These are phyloP conservation scores for Patella ulyssiponensis DNA, from an alignment of 2,888 invertebrate species.

Conservation along the genomic window DNA sequence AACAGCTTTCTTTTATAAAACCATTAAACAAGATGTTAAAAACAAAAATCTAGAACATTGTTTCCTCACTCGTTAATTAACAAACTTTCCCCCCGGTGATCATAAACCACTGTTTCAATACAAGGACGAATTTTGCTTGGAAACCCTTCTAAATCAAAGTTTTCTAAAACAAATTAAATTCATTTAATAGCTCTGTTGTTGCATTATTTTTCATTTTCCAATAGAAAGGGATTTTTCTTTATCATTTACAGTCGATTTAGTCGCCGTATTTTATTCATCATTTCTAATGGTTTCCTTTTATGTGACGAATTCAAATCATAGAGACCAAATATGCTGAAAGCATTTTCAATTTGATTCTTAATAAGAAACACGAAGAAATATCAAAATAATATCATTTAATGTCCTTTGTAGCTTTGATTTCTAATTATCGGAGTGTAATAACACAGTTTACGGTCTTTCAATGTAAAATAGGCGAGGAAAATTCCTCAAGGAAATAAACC, in stretches of 20 bases:
- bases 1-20: too few relatives aligned
- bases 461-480: too few relatives aligned
- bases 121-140: neutral
- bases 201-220: slow-evolving; percentile 11
- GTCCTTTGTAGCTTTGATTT: slow-evolving; percentile 3
- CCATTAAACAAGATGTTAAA: neutral
- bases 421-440: neutral
- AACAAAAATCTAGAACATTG: neutral
- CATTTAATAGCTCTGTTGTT: slow-evolving; percentile 11
- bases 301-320: neutral
- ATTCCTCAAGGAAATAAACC: too few relatives aligned
- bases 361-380: slow-evolving; percentile 5
- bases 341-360: slow-evolving; percentile 9
- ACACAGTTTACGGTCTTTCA: neutral
- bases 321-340: slow-evolving; percentile 6
- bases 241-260: slow-evolving; percentile 5
- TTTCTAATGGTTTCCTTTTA: neutral
- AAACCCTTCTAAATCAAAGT: neutral
- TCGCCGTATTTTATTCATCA: neutral
- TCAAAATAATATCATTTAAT: slow-evolving; percentile 7
- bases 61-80: neutral
- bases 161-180: slow-evolving; percentile 9
- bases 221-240: neutral
- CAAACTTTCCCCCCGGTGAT: neutral
- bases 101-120: neutral